These are phyloP conservation scores for cat (Felis catus) DNA, from an alignment of 2,113 vertebrate genomes.

Conservation along the genomic window DNA sequence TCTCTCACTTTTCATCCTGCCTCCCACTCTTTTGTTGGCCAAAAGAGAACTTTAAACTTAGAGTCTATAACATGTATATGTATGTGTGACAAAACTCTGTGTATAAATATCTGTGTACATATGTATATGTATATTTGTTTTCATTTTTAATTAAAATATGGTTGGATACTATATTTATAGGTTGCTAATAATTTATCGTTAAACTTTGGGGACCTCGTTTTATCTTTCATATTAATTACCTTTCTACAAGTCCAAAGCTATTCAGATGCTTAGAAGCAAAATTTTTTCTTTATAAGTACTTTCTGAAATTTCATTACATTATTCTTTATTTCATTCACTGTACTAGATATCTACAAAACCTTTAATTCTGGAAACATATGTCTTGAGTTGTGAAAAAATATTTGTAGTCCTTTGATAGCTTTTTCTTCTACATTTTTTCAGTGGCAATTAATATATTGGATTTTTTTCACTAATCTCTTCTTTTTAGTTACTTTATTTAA, in stretches of 20 bases:
- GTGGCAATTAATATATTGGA: not conserved
- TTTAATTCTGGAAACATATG: not conserved
- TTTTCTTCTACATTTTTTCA: not conserved
- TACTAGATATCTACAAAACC: not conserved
- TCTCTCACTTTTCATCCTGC: too few relatives aligned
- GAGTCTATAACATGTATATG: too few relatives aligned
- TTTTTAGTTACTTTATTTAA: not conserved
- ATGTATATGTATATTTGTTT: not conserved
- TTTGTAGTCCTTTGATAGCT: not conserved
- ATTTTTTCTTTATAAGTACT: not conserved
- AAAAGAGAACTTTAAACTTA: too few relatives aligned
- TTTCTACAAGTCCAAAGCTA: not conserved
- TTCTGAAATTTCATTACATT: not conserved
- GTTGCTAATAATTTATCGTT: not conserved
- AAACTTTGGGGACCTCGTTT: not conserved
- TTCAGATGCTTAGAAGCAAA: not conserved
- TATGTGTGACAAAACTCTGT: not conserved
- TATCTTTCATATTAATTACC: not conserved
- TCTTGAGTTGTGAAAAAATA: not conserved
- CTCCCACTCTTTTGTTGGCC: too few relatives aligned
- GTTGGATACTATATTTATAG: not conserved
- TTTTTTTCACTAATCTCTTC: not conserved
- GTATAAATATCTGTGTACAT: not conserved
- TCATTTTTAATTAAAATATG: not conserved
- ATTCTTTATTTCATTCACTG: not conserved